Conservation (phyloP, 2,113 vertebrate genomes). For the Delphinus delphis region DNA sequence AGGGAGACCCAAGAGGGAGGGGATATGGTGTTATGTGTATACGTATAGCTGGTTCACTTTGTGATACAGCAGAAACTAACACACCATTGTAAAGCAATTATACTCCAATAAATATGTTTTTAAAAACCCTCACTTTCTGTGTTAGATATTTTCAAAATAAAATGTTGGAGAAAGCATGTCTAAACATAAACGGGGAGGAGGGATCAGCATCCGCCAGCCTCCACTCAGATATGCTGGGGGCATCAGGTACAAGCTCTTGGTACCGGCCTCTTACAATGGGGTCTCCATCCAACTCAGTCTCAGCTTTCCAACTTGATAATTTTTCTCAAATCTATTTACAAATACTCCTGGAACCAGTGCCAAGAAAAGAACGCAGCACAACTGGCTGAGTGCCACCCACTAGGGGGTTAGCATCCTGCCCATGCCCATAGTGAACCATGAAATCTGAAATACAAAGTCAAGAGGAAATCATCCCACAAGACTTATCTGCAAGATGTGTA, state of each 20-base stretch:
- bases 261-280: background rate
- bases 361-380: background rate
- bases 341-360: background rate
- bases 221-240: background rate
- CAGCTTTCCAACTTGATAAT: background rate
- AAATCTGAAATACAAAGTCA: background rate
- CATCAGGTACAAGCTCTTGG: background rate
- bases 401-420: background rate
- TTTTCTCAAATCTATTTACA: background rate
- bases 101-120: too few relatives aligned
- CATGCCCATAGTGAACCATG: background rate
- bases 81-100: too few relatives aligned
- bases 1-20: too few relatives aligned
- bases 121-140: background rate
- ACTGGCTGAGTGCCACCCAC: background rate
- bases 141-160: background rate
- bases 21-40: too few relatives aligned
- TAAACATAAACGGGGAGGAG: background rate
- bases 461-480: background rate
- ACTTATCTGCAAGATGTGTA: background rate
- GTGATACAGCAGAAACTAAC: too few relatives aligned
- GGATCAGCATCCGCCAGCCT: rapidly evolving
- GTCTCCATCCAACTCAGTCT: background rate
- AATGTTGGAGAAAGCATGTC: background rate
- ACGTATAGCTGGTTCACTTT: too few relatives aligned